Evolutionary conservation across 2,888 invertebrate species (phyloP), one percentile per base, ranked within the genome.

Genomic region (Mactromeris polynyma): DNA sequence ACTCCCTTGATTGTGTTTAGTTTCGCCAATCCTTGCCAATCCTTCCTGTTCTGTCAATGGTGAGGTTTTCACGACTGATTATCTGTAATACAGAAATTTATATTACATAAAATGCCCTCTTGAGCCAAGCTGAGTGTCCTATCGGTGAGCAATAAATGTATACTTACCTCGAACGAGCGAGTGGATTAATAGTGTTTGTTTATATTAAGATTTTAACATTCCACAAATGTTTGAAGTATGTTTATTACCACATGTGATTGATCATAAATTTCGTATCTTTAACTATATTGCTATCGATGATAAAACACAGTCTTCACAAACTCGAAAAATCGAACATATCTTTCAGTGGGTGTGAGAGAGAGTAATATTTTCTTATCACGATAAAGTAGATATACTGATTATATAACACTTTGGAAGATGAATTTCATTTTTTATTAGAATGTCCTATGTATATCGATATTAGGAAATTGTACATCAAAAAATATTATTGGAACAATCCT

Each of bases 121-220:
- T 73, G 33, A 33, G 26, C 19, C 6, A 36, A 11, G 73, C 11
- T 36, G 33, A 73, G 73, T 33, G 73, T 73, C 73, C 26, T 36
- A 73, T 73, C 17, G 11, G 9, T 2, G 33, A 3, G 58, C 33
- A 26, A 73, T 73, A 73, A 33, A 73, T 73, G 2, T 33, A 73
- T 73, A 73, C 73, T 73, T 73, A 36, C 36, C 36, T 36, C 19
- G 19, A 14, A 4, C 73, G 33, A 33, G 17, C 17, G 33, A 73
- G 33, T 73, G 73, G 73, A 73, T 73, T 73, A 73, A 33, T n/a
- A 73, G 14, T 73, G 73, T 69, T 69, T 69, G 69, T 73, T 73
- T 73, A 73, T 73, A 73, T 73, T 73, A 73, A 73, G 73, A 73
- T 73, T 73, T 73, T 73, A 36, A 73, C 73, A 73, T 73, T 73